These are phyloP conservation scores for Cercopithecus hamlyni DNA, from an alignment of 2,797 vertebrate genomes.

Conservation along the genomic window DNA sequence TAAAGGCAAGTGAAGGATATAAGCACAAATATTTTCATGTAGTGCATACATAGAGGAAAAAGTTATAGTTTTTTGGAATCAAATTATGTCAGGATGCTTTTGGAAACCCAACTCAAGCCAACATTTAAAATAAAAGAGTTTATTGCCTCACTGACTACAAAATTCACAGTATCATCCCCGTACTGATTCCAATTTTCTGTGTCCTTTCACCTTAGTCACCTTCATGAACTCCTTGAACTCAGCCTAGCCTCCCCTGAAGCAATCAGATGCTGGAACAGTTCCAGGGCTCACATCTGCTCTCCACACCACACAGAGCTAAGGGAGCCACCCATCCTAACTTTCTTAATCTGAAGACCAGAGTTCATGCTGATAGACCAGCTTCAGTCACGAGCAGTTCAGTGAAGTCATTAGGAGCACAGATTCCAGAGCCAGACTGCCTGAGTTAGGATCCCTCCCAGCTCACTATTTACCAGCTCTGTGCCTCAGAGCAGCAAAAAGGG, in stretches of 20 bases:
- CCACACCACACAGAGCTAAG: not conserved
- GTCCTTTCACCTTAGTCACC: not conserved
- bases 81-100: conserved; percentile 11
- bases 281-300: conserved; percentile 37
- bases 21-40: conserved; percentile 19
- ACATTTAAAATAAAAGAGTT: not conserved
- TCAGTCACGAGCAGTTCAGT: not conserved
- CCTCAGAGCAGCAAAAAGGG: not conserved
- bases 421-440: not conserved
- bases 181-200: not conserved
- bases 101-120: conserved; percentile 24
- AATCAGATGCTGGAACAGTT: not conserved
- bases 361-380: not conserved
- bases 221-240: not conserved
- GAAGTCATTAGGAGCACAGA: not conserved
- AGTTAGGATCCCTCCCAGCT: not conserved
- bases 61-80: not conserved
- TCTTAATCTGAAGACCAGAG: not conserved
- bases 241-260: not conserved
- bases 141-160: not conserved
- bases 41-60: not conserved
- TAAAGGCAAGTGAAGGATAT: not conserved
- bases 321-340: not conserved
- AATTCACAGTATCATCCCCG: not conserved
- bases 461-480: not conserved